These are phyloP conservation scores for Drosophila sturtevanti DNA, from an alignment of 1,140 invertebrate species.

Conservation along the genomic window DNA sequence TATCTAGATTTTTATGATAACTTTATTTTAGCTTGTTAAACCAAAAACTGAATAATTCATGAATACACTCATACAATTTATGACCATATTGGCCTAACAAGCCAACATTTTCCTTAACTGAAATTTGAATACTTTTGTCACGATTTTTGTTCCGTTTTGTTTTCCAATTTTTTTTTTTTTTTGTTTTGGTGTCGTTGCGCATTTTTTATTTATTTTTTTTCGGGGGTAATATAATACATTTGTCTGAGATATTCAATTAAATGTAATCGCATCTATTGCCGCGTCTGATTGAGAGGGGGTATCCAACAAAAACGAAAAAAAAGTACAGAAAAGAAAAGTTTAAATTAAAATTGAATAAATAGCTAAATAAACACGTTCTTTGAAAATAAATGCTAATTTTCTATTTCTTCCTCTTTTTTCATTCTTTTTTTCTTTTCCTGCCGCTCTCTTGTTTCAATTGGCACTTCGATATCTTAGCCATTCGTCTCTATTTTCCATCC, in stretches of 20 bases:
- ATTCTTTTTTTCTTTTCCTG: conserved; percentile 19
- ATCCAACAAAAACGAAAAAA: conserved; percentile 1
- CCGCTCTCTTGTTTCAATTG: conserved; percentile 56
- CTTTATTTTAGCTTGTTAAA: conserved; percentile 67
- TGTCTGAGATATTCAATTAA: conserved; percentile 72
- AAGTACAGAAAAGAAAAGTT: conserved; percentile 23
- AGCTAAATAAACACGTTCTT: conserved; percentile 74
- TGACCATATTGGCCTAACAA: conserved; percentile 7
- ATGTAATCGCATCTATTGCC: conserved; percentile 78
- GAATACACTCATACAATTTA: conserved; percentile 19
- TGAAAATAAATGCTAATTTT: conserved; percentile 73
- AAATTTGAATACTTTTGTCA: conserved; percentile 78
- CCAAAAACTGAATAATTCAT: conserved; percentile 65
- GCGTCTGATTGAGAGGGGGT: conserved; percentile 59
- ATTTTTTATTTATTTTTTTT: conserved; percentile 63
- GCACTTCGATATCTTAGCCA: conserved; percentile 26
- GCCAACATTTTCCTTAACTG: conserved; percentile 22
- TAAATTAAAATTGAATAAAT: conserved; percentile 76
- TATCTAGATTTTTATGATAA: conserved; percentile 71
- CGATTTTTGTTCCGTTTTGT: conserved; percentile 61
- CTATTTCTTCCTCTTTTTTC: not conserved
- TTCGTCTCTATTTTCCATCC: conserved; percentile 20
- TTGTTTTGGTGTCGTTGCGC: conserved; percentile 44
- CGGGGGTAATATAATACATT: conserved; percentile 72
- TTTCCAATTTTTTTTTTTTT: too few relatives aligned